phyloP scores from a whole-genome alignment of 1,140 invertebrate genomes.

The Neuroterus valhalla region DNA sequence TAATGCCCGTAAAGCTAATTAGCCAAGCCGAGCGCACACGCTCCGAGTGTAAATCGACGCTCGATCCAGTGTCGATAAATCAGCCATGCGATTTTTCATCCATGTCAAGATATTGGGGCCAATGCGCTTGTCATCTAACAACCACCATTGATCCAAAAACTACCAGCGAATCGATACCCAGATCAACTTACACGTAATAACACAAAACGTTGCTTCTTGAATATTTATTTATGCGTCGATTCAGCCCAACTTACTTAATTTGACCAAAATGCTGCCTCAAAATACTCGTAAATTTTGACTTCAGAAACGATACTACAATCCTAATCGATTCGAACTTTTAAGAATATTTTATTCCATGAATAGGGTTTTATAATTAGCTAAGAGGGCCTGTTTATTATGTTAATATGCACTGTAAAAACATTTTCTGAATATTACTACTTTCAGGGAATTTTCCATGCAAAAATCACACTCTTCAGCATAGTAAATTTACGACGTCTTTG shows the following conservation, averaged over 20 bases:
- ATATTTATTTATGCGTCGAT: constrained; percentile 15
- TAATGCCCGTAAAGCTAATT: constrained; percentile 63
- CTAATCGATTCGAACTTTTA: too few relatives aligned
- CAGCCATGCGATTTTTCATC: constrained; percentile 21
- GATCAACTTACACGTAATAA: constrained; percentile 1
- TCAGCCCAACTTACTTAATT: background rate
- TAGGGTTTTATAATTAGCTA: too few relatives aligned
- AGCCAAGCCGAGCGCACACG: constrained; percentile 42
- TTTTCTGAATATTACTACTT: too few relatives aligned
- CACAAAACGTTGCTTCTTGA: background rate
- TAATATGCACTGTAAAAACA: too few relatives aligned
- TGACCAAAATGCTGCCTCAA: background rate
- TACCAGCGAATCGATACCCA: background rate
- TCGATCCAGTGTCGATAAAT: constrained; percentile 22
- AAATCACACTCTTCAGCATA: too few relatives aligned
- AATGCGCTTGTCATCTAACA: constrained; percentile 15
- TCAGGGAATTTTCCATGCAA: too few relatives aligned
- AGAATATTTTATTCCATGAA: background rate
- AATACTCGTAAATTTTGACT: constrained; percentile 6
- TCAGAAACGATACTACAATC: background rate
- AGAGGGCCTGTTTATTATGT: too few relatives aligned
- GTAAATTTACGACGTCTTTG: too few relatives aligned
- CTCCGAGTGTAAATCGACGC: constrained; percentile 44
- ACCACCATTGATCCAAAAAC: constrained; percentile 1
- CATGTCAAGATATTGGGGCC: constrained; percentile 9